Evolutionary conservation across 2,797 vertebrate genomes (phyloP), one percentile per base, ranked within the genome.

Genomic region (Scarus forsteni): DNA sequence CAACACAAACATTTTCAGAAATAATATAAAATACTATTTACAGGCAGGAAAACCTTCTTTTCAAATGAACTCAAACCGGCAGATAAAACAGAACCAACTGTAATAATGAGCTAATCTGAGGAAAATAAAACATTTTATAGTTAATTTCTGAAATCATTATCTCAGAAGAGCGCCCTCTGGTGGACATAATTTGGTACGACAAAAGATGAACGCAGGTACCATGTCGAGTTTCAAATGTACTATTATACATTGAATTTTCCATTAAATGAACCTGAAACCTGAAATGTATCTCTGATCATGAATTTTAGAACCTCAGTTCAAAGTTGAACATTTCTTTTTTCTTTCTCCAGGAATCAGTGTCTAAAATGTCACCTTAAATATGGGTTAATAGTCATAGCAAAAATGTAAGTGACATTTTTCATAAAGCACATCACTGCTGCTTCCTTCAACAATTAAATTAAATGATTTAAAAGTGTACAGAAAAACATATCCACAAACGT

Each of bases 21-120:
- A 55, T 65, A 84, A 73, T 64, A 77, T 65, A 79, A 72, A 79
- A 59, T 75, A 49, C 56, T 79, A 88, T 87, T 83, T 86, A 89
- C 81, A 91, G 52, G 43, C 51, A 75, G 75, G 81, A 89, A 83
- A 87, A 48, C 72, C 51, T 69, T 86, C 72, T 64, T 48, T 79
- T 83, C 45, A 45, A 70, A 53, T 39, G 54, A 77, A 69, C 35
- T 59, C n/a, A 59, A 64, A 62, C 16, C 10, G 36, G 48, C 48
- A 54, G 60, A 44, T 46, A 19, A 38, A 61, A 75, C 13, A 46
- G 53, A 43, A 27, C 27, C 5, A 6, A 39, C 38, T 39, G 38
- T 10, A 39, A 39, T 3, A 39, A 39, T 39, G 7, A 50, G 5
- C 6, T 19, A 19, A 51, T 18, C 49, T 51, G 18, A 27, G 13